A percentile compares a stretch with the other conserved stretches of the same genome.
These are phyloP conservation scores for Myiotriccus ornatus DNA, from an alignment of 2,797 vertebrate species.

Conservation along the genomic window DNA sequence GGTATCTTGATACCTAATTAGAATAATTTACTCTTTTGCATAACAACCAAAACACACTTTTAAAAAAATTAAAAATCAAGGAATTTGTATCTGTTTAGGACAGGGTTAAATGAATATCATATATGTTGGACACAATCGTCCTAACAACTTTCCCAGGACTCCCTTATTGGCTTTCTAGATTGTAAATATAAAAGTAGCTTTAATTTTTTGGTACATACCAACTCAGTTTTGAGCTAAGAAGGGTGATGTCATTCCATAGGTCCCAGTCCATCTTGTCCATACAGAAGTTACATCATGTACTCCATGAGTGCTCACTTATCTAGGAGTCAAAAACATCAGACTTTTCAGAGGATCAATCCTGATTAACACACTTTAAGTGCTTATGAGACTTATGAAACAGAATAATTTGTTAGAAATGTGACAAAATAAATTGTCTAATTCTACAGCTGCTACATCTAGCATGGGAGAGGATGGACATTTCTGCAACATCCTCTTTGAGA, in stretches of 20 bases:
- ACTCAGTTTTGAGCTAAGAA: background rate
- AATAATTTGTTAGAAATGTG: background rate
- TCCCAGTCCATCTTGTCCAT: background rate
- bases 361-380: background rate
- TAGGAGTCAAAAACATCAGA: background rate
- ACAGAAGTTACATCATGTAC: background rate
- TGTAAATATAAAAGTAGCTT: background rate
- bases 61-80: background rate
- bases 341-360: background rate
- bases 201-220: background rate
- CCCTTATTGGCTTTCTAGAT: background rate
- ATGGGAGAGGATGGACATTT: background rate
- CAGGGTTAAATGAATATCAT: background rate
- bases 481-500: background rate
- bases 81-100: background rate
- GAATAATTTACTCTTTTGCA: background rate
- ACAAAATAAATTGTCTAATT: background rate
- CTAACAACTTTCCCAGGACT: background rate
- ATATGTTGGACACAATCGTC: background rate
- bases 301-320: background rate
- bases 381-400: background rate
- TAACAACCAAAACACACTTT: background rate
- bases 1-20: background rate
- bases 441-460: background rate
- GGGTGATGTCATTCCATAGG: background rate